Evolutionary conservation across 2,797 vertebrate species (phyloP).

Genomic region (Chelonia mydas): DNA sequence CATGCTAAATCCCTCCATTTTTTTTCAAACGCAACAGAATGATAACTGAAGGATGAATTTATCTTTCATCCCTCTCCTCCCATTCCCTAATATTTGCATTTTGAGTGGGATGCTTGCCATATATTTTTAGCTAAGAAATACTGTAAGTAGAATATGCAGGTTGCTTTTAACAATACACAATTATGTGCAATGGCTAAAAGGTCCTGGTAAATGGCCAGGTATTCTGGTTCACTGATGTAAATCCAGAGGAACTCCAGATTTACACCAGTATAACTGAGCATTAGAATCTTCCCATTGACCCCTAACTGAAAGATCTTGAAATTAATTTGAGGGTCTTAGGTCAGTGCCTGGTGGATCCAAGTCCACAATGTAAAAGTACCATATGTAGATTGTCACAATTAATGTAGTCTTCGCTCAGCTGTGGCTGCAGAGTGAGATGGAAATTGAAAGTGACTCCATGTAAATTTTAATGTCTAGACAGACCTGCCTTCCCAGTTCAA

Average conservation of each 20-base stretch:
- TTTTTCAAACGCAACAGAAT: constrained; percentile 60
- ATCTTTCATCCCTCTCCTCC: background rate
- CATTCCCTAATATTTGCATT: constrained; percentile 41
- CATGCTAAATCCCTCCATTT: constrained; percentile 44
- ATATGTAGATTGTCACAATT: constrained; percentile 73
- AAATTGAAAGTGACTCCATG: constrained; percentile 62
- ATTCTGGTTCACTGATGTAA: background rate
- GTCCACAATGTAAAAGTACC: constrained; percentile 71
- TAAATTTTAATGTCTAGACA: constrained; percentile 63
- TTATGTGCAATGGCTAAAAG: background rate
- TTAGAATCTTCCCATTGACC: constrained; percentile 30
- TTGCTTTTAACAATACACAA: background rate
- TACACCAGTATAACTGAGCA: constrained; percentile 33
- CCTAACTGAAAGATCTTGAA: constrained; percentile 67
- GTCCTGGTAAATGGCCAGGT: background rate
- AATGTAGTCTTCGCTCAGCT: constrained; percentile 62
- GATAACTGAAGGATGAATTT: constrained; percentile 11
- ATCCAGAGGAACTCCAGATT: constrained; percentile 15
- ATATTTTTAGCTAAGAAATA: constrained; percentile 44
- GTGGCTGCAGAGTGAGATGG: constrained; percentile 43
- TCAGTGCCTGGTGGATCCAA: constrained; percentile 73
- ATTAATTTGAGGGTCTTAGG: constrained; percentile 77
- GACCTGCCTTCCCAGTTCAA: constrained; percentile 57
- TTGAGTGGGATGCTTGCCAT: constrained; percentile 15
- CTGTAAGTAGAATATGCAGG: background rate